Evolutionary conservation across 2,888 invertebrate genomes (phyloP), one percentile per base, ranked within the genome.

Genomic region (Amiota minor): DNA sequence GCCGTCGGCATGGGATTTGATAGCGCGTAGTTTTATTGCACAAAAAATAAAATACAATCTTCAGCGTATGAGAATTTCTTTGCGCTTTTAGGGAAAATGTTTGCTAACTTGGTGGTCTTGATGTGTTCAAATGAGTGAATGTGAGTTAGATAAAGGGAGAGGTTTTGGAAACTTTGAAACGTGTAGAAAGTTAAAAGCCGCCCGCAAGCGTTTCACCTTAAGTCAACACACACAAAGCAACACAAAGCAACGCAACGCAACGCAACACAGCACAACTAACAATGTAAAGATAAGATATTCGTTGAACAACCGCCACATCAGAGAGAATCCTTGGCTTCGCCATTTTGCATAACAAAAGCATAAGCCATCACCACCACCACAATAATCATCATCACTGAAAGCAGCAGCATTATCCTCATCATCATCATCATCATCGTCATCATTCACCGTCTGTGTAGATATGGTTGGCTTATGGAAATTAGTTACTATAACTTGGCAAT

Each of bases 341-440:
- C 53, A 65, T 64, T 86, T 86, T 85, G 83, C 86, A 86, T 86
- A 85, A 86, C 86, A 86, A 86, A 85, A 81, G 85, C 82, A 62
- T 70, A 59, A 20, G 59, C 20, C 59, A 59, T 68, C 75, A 73
- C 72, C 76, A 73, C 47, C 18, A 67, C 49, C 1, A 2, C 6
- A 47, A 61, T n/a, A 18, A 67, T 18, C 45, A 49, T 14, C 20
- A 16, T 16, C 71, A 47, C 62, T 80, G 80, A 81, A 83, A 78
- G 77, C 76, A n/a, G 2, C 9, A 50, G 14, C 64, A 61, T 46
- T 55, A 11, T 59, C n/a, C 45, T n/a, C 16, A 50, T 53, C n/a
- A 12, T 49, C 18, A 68, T 49, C 53, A n/a, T n/a, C 53, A 62
- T 16, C 18, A 67, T 18, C 45, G 18, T 9, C 20, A 16, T 16